Conservation (phyloP, 1,140 invertebrate genomes). For the Heliconius melpomene region DNA sequence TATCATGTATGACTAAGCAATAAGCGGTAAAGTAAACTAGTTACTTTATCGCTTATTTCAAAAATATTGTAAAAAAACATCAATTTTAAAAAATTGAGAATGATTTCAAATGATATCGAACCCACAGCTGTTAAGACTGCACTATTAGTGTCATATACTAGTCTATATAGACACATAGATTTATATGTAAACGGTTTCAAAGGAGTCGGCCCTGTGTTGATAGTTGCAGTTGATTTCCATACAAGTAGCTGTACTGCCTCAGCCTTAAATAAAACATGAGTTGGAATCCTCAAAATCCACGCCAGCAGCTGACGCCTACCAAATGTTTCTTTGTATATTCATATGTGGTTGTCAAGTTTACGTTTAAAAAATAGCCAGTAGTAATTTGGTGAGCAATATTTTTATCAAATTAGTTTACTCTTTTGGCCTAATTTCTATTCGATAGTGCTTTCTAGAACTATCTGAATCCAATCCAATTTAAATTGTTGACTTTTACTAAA, state of each 20-base stretch:
- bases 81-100: no score
- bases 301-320: background rate
- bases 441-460: no score
- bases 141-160: no score
- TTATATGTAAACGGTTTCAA: background rate
- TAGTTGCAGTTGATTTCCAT: conserved; percentile 22
- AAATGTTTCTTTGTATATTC: conserved; percentile 1
- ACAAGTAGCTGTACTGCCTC: conserved; percentile 16
- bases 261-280: conserved; percentile 24
- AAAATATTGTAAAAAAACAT: no score
- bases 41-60: no score
- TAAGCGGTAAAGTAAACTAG: no score
- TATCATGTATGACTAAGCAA: no score
- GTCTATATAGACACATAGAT: background rate
- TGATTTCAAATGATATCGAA: no score
- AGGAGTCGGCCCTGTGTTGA: background rate
- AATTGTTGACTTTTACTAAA: no score
- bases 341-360: background rate
- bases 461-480: no score
- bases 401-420: background rate
- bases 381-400: background rate
- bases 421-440: no score
- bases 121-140: no score
- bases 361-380: background rate
- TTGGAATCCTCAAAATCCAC: conserved; percentile 3